Evolutionary conservation across 35 echinoderm and acorn worm species (phyloP).

Genomic region (Heliocidaris tuberculata): DNA sequence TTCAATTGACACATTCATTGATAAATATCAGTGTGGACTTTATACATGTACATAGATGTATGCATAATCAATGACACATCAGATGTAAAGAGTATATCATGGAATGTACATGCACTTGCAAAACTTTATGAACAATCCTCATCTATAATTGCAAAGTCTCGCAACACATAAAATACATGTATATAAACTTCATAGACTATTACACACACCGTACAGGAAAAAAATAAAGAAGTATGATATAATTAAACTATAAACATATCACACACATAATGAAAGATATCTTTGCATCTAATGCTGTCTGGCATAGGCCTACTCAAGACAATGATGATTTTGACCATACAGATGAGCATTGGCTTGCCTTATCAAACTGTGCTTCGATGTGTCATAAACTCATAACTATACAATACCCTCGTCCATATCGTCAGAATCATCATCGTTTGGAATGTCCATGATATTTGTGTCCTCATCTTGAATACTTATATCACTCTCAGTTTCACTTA

Average conservation of each 20-base stretch:
- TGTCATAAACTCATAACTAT: neutral
- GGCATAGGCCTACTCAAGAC: too few relatives aligned
- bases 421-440: neutral
- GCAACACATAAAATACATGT: neutral
- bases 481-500: slow-evolving; percentile 21
- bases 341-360: neutral
- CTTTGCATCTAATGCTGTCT: too few relatives aligned
- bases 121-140: too few relatives aligned
- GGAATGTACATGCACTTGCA: too few relatives aligned
- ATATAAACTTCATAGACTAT: neutral
- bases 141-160: too few relatives aligned
- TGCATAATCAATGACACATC: too few relatives aligned
- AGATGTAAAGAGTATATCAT: too few relatives aligned
- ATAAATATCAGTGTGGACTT: too few relatives aligned
- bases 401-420: neutral
- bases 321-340: neutral
- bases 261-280: too few relatives aligned
- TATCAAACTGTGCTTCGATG: neutral
- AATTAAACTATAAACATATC: too few relatives aligned
- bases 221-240: neutral
- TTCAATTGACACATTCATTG: too few relatives aligned
- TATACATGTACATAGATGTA: too few relatives aligned
- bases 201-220: neutral
- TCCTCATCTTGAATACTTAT: slow-evolving; percentile 8
- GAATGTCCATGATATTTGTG: neutral